Evolutionary conservation across 2,113 vertebrate species (phyloP).

Genomic region (Trematomus loennbergii): DNA sequence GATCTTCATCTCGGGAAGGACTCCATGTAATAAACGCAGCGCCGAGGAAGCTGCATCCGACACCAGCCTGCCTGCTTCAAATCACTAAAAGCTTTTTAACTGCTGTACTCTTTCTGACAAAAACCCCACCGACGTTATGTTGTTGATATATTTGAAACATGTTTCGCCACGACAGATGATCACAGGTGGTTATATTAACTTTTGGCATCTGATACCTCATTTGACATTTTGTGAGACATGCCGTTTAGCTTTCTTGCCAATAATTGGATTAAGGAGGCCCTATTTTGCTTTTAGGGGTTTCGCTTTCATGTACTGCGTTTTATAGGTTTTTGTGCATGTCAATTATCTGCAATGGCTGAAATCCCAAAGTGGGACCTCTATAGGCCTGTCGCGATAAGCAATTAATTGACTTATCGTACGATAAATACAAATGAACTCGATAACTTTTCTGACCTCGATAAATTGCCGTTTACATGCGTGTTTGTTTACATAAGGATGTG

Average conservation of each 20-base stretch:
- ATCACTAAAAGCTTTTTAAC: not conserved
- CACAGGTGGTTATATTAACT: no score
- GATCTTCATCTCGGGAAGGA: slow-evolving; percentile 14
- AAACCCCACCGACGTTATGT: accelerated
- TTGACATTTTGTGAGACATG: not conserved
- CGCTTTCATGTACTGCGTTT: not conserved
- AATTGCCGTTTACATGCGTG: no score
- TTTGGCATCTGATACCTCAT: not conserved
- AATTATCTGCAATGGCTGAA: no score
- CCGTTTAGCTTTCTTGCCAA: not conserved
- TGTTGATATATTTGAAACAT: not conserved
- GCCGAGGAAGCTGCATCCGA: not conserved
- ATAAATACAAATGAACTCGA: no score
- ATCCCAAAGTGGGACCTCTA: no score
- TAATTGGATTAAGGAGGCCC: no score
- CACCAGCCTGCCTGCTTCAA: not conserved
- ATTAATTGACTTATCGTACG: no score
- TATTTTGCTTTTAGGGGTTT: no score
- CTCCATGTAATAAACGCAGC: not conserved
- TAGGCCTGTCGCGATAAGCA: no score
- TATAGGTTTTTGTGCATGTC: no score
- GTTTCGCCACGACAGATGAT: not conserved
- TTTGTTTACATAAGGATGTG: no score
- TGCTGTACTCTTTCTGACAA: not conserved
- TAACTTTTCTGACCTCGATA: no score